Base-by-base conservation (phyloP, 2,797 vertebrate species). In the Varecia variegata region DNA sequence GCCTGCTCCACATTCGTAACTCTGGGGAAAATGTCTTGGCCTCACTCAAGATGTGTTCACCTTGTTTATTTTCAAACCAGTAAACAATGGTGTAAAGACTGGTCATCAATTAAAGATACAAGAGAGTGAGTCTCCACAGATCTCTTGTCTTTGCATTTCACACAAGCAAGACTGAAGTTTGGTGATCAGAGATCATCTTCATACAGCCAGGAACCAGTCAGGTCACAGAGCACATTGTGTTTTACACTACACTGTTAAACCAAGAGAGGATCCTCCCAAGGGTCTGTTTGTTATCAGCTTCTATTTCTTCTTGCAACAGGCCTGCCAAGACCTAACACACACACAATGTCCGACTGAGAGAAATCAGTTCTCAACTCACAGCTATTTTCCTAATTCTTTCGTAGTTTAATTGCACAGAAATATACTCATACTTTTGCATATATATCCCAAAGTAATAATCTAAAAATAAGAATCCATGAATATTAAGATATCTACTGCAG, bases 401-500 rank as follows among this genome's bases (percentile, higher is more conserved):
- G 77, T 47, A 80, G 77, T 80, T 71, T 23, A 20, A 52, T 62
- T 92, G 40, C 54, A 70, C 18, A 52, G 27, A 94, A 94, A 93
- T 43, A 58, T 84, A 82, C 40, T 77, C 79, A 65, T 1, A 60
- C 30, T 68, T 87, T 80, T 81, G 27, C 32, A 68, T 43, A 82
- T 71, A 93, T 80, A 71, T 77, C 14, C n/a, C 20, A 80, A 79
- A 95, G 80, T 52, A 93, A 93, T 80, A 95, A 86, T 20, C 17
- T 76, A 87, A 92, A 94, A 91, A 87, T 91, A 94, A 89, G 93
- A 94, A 71, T 93, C 58, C 83, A 52, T 65, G 47, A 93, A 86
- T 88, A 73, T 74, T 52, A 95, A 92, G 68, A 87, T 65, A 96
- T 38, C 73, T 47, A 87, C 87, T 86, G 25, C 45, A 60, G 23